Conservation (phyloP, 2,113 vertebrate species). For the Trochalopteron elliotii region DNA sequence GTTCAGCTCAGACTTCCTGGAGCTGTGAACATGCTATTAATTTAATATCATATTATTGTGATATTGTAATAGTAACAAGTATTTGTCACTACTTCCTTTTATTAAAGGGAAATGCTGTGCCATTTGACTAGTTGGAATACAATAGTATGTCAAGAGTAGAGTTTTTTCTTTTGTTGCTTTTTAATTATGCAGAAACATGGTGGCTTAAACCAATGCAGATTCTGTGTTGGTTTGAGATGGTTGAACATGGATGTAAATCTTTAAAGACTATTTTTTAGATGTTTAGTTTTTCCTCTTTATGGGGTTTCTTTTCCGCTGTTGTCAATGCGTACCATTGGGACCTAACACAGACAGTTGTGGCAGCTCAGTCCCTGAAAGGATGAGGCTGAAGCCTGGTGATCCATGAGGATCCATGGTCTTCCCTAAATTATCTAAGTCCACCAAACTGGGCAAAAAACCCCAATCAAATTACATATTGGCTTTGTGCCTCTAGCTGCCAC, state of each 20-base stretch:
- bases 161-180: not conserved
- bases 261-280: slow-evolving; percentile 54
- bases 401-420: not conserved
- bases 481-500: not conserved
- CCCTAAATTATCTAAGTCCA: not conserved
- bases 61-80: slow-evolving; percentile 69
- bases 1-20: slow-evolving; percentile 43
- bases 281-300: slow-evolving; percentile 34
- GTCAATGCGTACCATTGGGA: not conserved
- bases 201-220: slow-evolving; percentile 31
- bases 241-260: slow-evolving; percentile 49
- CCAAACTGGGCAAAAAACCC: not conserved
- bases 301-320: slow-evolving; percentile 29
- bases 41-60: slow-evolving; percentile 73
- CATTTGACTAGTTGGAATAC: slow-evolving; percentile 53
- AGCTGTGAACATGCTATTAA: slow-evolving; percentile 68
- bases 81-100: slow-evolving; percentile 73
- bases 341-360: accelerated
- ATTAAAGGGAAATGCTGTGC: slow-evolving; percentile 71
- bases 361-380: not conserved
- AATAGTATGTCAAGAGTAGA: slow-evolving; percentile 18
- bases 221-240: slow-evolving; percentile 20
- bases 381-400: not conserved
- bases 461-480: not conserved
- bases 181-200: slow-evolving; percentile 27